Evolutionary conservation across 2,113 vertebrate genomes (phyloP), one percentile per base, ranked within the genome.

Genomic region (Stegostoma tigrinum): DNA sequence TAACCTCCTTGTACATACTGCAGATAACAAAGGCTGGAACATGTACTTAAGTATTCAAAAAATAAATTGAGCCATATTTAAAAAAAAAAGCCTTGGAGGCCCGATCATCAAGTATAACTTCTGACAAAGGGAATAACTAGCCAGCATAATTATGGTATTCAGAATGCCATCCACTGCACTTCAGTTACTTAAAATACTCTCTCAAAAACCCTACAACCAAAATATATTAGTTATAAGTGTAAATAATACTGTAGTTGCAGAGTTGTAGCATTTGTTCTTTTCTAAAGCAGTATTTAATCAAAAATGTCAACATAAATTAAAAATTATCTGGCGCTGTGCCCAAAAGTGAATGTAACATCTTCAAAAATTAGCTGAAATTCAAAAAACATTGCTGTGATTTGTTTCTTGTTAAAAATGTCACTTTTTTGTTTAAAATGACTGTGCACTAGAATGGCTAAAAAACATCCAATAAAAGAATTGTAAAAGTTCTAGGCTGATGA

Each of bases 241-340:
- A 96, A 98, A 98, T 98, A 98, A 98, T 97, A 98, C 98, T 98
- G 98, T 97, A 96, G 97, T 97, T 96, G 97, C 85, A 97, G 96
- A 96, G 96, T 97, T 96, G 97, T 96, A 97, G 97, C 96, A 97
- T 87, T 96, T 97, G 68, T 97, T 96, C 96, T 96, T 97, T 97
- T 98, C 96, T 75, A 66, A 97, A 97, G 94, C 67, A 95, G 45
- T 95, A 95, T 72, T 95, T 72, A 95, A 95, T 70, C 67, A 70
- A 95, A 95, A 68, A 72, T 75, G 68, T 75, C 45, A 34, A 95
- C 68, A 72, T 72, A 95, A 95, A 72, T 70, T 95, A 72, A 95
- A 95, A 95, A 95, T 45, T 72, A 48, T 72, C 68, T 70, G 45
- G 66, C 70, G 68, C 94, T 30, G 42, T 75, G 94, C 94, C 68